phyloP scores from a whole-genome alignment of 2,888 invertebrate species.

The Lasius fuliginosus region DNA sequence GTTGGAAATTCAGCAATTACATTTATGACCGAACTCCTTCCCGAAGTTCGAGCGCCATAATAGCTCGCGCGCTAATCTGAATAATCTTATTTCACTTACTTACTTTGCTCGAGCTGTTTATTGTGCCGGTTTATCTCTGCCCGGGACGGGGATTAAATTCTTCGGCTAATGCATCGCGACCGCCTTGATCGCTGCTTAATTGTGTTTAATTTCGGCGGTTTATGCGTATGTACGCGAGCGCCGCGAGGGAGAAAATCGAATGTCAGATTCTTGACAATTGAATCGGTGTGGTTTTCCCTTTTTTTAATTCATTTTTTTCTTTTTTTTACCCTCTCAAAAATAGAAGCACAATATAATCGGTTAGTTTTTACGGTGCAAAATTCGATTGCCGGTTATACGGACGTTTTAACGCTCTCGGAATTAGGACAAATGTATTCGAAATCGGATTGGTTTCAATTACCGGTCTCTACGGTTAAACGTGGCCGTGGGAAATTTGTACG shows the following conservation, averaged over 20 bases:
- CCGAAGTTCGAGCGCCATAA: neutral
- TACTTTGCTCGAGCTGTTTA: conserved; percentile 12
- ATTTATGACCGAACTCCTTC: neutral
- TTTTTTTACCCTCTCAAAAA: neutral
- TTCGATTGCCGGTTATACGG: conserved; percentile 21
- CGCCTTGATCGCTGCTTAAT: conserved; percentile 24
- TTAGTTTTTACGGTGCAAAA: conserved; percentile 16
- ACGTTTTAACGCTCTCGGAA: conserved; percentile 23
- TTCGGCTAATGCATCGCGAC: conserved; percentile 6
- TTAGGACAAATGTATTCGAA: conserved; percentile 37
- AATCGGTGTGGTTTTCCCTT: neutral
- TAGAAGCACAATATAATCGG: neutral
- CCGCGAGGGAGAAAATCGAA: neutral
- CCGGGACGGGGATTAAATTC: conserved; percentile 18
- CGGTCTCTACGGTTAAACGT: conserved; percentile 27
- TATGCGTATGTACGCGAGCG: neutral
- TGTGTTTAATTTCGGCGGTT: neutral
- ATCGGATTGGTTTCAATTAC: conserved; percentile 63
- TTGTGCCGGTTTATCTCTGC: conserved; percentile 10
- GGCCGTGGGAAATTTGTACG: conserved; percentile 42
- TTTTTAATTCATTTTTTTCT: too few species aligned
- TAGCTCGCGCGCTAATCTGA: neutral
- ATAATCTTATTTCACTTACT: conserved; percentile 40
- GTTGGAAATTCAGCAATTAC: conserved; percentile 7
- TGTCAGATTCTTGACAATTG: neutral